phyloP scores from a whole-genome alignment of 2,113 vertebrate genomes.

The Butastur rufipennis region DNA sequence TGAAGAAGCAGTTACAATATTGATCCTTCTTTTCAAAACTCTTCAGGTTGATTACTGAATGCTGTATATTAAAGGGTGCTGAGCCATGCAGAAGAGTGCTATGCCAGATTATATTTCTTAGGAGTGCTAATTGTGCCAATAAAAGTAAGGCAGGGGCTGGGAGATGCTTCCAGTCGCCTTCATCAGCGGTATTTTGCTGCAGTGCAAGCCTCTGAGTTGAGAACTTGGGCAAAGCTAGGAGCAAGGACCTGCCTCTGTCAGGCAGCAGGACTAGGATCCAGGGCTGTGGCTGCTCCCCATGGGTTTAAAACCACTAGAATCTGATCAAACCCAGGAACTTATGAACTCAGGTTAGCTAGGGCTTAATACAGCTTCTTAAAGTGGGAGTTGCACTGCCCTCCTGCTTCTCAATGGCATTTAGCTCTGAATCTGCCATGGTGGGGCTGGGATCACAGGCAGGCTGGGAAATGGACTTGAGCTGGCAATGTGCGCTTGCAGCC shows the following conservation, averaged over 20 bases:
- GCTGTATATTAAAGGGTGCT: background rate
- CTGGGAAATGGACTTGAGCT: background rate
- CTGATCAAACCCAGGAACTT: background rate
- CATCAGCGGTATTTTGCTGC: background rate
- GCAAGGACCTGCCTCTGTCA: background rate
- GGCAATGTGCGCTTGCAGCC: fast-evolving
- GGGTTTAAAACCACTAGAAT: background rate
- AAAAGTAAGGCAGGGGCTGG: background rate
- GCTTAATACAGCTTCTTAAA: background rate
- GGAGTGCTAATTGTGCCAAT: background rate
- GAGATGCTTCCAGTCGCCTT: background rate
- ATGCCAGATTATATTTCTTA: fast-evolving
- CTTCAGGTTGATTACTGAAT: background rate
- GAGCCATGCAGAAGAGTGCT: background rate
- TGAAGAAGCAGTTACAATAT: background rate
- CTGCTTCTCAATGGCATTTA: background rate
- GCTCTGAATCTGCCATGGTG: background rate
- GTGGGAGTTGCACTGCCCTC: background rate
- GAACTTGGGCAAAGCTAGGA: background rate
- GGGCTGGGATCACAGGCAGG: background rate
- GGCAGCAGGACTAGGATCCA: background rate
- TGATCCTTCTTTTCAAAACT: background rate
- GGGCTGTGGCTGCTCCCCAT: background rate
- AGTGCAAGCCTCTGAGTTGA: background rate
- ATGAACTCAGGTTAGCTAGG: too few relatives aligned